Base-by-base conservation (phyloP, 2,888 invertebrate species). In the Drosophila siamana region DNA sequence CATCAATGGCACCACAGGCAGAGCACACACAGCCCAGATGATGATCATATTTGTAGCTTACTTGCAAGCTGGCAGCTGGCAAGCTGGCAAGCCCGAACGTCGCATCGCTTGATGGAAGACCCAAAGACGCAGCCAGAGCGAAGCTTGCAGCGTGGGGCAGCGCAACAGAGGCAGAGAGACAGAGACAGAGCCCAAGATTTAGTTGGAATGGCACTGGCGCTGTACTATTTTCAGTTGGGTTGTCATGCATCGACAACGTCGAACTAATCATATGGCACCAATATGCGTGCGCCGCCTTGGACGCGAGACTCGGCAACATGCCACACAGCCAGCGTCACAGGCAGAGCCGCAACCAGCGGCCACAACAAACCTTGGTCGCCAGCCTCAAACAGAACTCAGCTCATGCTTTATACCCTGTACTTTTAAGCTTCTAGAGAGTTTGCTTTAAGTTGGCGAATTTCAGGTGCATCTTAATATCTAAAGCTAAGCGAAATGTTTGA, bases 201-300 rank as follows among this genome's bases (percentile, higher is more conserved):
- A 52, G 70, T 56, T 69, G 78, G 56, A 78, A 65, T 69, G 65
- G 46, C 56, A 68, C 60, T 71, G 64, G 67, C 51, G 74, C 61
- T 74, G 57, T 51, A 61, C 78, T 78, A 60, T 70, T 66, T 78
- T 68, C 71, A 71, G 71, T 67, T 80, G 56, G 75, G 69, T 54
- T 86, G 83, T 84, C 83, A 84, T 86, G 83, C 86, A 65, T 74
- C 87, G 76, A 57, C 79, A 72, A 66, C 85, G 64, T 65, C 66
- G 79, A 79, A 82, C 86, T 86, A 86, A 84, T 84, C 88, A 84
- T 86, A 84, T 87, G 82, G 86, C 88, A 87, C 83, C 82, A 85
- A 87, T 82, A 82, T 83, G 82, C 85, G 87, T 81, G 77, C 56
- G 78, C 74, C 60, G 54, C 26, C 41, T 51, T 61, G 63, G 73